Evolutionary conservation across 2,113 vertebrate species (phyloP), one percentile per base, ranked within the genome.

Genomic region (Scophthalmus maximus): DNA sequence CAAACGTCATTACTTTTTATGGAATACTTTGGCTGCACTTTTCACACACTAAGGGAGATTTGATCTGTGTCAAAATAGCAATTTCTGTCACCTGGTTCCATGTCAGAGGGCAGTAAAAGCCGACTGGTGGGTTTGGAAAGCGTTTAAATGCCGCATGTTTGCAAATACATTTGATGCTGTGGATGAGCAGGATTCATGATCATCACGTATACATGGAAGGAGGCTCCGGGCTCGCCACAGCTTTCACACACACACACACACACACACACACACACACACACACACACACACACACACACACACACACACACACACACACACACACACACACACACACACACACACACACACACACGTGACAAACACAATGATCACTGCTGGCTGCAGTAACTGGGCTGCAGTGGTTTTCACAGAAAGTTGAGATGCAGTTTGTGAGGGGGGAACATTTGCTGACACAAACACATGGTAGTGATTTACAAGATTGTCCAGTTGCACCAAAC

Each of bases 401-500:
- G 74, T 34, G 57, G 44, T 68, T 83, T 69, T 68, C 60, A 80
- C 65, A 77, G 56, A 73, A 70, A 77, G 66, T 56, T 72, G 69
- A 74, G 82, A 58, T 8, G 56, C 36, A 52, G 61, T 59, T 79
- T 76, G 68, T 73, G 64, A 46, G 20, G 67, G 62, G 64, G 76
- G 68, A 68, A 68, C 69, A 69, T 84, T 78, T 73, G 81, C 76
- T 85, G 65, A 78, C 67, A 67, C 23, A 20, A n/a, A 77, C 80
- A 86, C 73, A 73, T 73, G 75, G 56, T 30, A 20, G 44, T 81
- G 66, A 78, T 81, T 81, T 81, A 73, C 53, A 73, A 36, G 76
- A 49, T 15, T 17, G 23, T 50, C 55, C 51, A n/a, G 29, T 38
- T 11, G 34, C 46, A 74, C 68, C 78, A 66, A 52, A 49, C 60